Percentiles rank a stretch among this genome's conserved stretches.
phyloP scores from a whole-genome alignment of 2,113 vertebrate genomes.

The Ciconia stormi region DNA sequence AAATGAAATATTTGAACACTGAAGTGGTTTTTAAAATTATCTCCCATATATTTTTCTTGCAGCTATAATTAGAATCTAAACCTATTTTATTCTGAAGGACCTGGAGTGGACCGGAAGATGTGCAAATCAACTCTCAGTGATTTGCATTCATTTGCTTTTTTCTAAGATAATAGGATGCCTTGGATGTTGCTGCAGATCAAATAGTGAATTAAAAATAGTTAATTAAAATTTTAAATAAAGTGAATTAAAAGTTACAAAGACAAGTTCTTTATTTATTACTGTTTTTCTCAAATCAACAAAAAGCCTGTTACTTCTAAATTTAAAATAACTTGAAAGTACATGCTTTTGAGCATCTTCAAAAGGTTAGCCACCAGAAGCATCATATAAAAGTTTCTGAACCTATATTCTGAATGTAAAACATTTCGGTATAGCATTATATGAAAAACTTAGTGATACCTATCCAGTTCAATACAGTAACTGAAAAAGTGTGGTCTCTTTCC shows the following conservation, averaged over 20 bases:
- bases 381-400: neutral
- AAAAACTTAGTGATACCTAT: neutral
- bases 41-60: conserved; percentile 46
- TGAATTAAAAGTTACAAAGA: conserved; percentile 11
- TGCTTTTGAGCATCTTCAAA: neutral
- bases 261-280: neutral
- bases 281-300: neutral
- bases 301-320: neutral
- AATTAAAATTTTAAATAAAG: conserved; percentile 48
- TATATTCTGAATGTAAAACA: neutral
- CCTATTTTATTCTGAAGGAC: conserved; percentile 61
- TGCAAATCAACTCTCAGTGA: conserved; percentile 43
- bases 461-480: neutral
- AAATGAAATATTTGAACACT: conserved; percentile 66
- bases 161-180: conserved; percentile 44
- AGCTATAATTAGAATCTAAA: conserved; percentile 60
- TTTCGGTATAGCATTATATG: neutral
- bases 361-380: neutral
- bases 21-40: conserved; percentile 62
- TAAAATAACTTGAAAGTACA: neutral
- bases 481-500: neutral
- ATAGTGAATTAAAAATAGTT: conserved; percentile 44
- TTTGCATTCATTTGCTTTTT: conserved; percentile 48
- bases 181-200: conserved; percentile 49
- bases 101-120: conserved; percentile 50